Evolutionary conservation across 2,797 vertebrate genomes (phyloP), one percentile per base, ranked within the genome.

Genomic region (Orestias chungarensis): DNA sequence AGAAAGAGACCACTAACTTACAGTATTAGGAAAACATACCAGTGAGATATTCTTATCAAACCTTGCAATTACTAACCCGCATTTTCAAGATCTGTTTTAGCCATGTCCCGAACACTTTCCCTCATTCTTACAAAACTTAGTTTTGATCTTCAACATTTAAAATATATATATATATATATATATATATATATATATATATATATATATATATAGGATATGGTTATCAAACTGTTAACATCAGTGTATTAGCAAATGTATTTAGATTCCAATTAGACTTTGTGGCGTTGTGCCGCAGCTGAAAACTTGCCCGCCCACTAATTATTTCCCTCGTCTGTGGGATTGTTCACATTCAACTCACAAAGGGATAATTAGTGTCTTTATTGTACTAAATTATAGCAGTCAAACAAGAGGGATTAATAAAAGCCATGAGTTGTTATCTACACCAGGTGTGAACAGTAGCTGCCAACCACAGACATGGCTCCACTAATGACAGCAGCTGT

Each of bases 371-470:
- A 87, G 67, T 47, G 47, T 49, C 68, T 85, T 76, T 42, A 70
- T 64, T 76, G 71, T 44, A 46, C 78, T 79, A 65, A 87, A 76
- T 86, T 75, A 80, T 64, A 50, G 70, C 70, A 80, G 70, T 70
- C 33, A 66, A 66, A 66, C 31, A 40, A 23, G 31, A 38, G 71
- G 69, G 66, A 75, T 83, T 78, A 84, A 84, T 82, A 71, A 72
- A 79, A 86, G 66, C 71, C 72, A 74, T 76, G 66, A 35, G 82
- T 69, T 70, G 76, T 83, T 85, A 82, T 82, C 76, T 70, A 80
- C 68, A 73, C 59, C 81, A 85, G 83, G 75, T 84, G 74, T 73
- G 67, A 78, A 59, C 54, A 74, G 62, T 57, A 64, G 49, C 52
- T 27, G 62, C 18, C 55, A 66, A 66, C 12, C 44, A 55, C 23